Base-by-base conservation (phyloP, 37 sponge, comb jelly and placozoan genomes). In the Halisarca cf. caerulea region DNA sequence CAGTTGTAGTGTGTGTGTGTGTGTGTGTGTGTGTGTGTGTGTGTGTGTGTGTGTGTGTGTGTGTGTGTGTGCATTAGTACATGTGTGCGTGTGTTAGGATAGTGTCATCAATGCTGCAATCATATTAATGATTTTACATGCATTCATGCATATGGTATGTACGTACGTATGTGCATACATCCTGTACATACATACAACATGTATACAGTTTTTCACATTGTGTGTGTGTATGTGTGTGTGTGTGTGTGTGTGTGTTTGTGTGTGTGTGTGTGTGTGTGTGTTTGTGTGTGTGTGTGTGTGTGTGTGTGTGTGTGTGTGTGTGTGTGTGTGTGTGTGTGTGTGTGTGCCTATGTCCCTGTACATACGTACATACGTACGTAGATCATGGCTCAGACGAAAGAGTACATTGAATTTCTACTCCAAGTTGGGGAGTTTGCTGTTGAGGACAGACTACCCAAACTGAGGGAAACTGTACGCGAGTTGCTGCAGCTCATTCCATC, bases 351-450 rank as follows among this genome's bases (percentile, higher is more conserved):
- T 8, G 35, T 30, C 64, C 64, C 15, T 34, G 2, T 4, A 68
- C 69, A 32, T 2, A 28, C 69, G 17, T 1, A 17, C 69, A 30
- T 27, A n/a, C 1, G 64, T 57, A 14, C 53, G 38, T 81, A 93
- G 93, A 37, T 93, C 59, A 93, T 93, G 6, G 66, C 90, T 24
- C 42, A 30, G n/a, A 86, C 89, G 0, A 54, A 61, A 8, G 69
- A 62, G 64, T 74, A 87, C 57, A 86, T 88, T 0, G 37, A 64
- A 25, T 86, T 95, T 71, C 80, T 95, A 23, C 60, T 95, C 43
- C 57, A 40, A 21, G 53, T 95, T 37, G 87, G 92, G 87, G 95
- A 95, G 51, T 95, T 89, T 87, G 92, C 92, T 24, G 43, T 95
- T 2, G 62, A 51, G 55, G 40, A 86, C 60, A 80, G 66, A 23